These are phyloP conservation scores for Trachelus troglodyta DNA, from an alignment of 2,888 invertebrate species.

Conservation along the genomic window DNA sequence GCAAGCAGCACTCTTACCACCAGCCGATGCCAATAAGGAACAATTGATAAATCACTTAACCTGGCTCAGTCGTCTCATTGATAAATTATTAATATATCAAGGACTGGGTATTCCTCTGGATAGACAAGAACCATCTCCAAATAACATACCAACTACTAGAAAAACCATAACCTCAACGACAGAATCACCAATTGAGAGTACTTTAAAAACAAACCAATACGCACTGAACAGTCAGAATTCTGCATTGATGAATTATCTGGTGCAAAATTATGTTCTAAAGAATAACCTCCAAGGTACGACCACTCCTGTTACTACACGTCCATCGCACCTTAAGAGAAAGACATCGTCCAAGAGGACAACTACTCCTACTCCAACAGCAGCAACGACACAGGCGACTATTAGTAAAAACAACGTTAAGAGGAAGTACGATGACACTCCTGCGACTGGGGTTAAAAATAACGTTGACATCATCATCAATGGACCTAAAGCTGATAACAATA, in stretches of 20 bases:
- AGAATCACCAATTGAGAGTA: not conserved
- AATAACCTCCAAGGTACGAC: constrained; percentile 20
- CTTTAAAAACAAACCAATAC: not conserved
- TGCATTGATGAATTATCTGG: constrained; percentile 33
- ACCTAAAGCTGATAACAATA: constrained; percentile 29
- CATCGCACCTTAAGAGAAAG: not conserved
- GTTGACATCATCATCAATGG: constrained; percentile 22
- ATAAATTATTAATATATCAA: constrained; percentile 31
- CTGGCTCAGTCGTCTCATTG: constrained; percentile 26
- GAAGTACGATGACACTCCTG: not conserved
- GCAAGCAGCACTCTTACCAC: constrained; percentile 16
- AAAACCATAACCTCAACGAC: not conserved
- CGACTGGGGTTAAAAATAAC: constrained; percentile 7
- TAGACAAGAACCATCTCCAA: constrained; percentile 8
- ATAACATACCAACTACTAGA: not conserved
- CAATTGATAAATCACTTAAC: constrained; percentile 19
- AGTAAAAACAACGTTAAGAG: not conserved
- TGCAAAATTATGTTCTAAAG: constrained; percentile 39
- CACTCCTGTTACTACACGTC: not conserved
- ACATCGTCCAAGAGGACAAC: not conserved
- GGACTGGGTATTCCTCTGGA: constrained; percentile 21
- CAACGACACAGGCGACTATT: not conserved
- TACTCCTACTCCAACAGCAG: not conserved
- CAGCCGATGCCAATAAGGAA: constrained; percentile 9
- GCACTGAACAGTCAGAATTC: constrained; percentile 1